Evolutionary conservation across 1,140 invertebrate genomes (phyloP), one percentile per base, ranked within the genome.

Genomic region (Sitophilus oryzae): DNA sequence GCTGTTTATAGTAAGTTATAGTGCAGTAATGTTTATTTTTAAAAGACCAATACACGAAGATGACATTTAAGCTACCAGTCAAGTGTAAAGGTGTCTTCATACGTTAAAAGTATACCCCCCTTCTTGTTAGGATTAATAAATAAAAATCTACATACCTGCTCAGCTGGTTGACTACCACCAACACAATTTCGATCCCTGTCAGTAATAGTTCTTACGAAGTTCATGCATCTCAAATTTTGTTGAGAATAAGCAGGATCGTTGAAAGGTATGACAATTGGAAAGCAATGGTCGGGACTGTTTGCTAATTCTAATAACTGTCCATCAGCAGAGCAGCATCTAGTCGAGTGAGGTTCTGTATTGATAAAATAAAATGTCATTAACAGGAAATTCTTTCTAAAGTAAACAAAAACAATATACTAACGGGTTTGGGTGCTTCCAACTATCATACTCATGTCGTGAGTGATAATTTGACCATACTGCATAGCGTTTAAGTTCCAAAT

Each of bases 381-480:
- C n/a, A n/a, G n/a, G n/a, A n/a, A n/a, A n/a, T n/a, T n/a, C n/a
- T n/a, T n/a, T n/a, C n/a, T n/a, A 22, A 16, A 34, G 22, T 2
- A 8, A 18, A 6, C 8, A 50, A 15, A 38, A 18, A 10, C 5
- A 20, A 47, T 47, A 48, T 67, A 77, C 82, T 79, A 76, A 88
- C 86, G 83, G 18, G 82, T 79, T 71, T 88, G 85, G 3, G 85
- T 83, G 22, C 69, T 73, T 20, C 83, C 83, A 51, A 83, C 82
- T 36, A 84, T 81, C 70, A 88, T 75, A 40, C 82, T 85, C 84
- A 91, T 88, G 64, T 93, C 89, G 68, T 93, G 89, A 3, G 88
- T 89, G 19, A 93, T 83, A 45, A 93, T 86, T 71, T 93, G 90
- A 6, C 89, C 89, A 79, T 84, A 92, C 58, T 91, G 87, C 83